A percentile compares a stretch with the other conserved stretches of the same genome.
phyloP scores from a whole-genome alignment of 2,888 invertebrate species.

The Agonopterix arenella region DNA sequence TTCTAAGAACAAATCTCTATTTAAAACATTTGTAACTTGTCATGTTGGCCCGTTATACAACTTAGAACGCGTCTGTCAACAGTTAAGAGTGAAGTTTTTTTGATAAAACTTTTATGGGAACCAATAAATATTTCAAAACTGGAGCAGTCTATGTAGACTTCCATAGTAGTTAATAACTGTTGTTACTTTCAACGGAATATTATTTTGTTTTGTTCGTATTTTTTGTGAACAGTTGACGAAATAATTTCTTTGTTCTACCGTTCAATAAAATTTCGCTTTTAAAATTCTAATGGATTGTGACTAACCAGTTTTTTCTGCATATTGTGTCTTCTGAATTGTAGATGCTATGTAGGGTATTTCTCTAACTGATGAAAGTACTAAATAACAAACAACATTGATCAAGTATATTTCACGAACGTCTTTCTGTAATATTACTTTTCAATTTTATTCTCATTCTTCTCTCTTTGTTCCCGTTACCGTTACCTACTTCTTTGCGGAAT shows the following conservation, averaged over 20 bases:
- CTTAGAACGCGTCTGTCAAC: constrained; percentile 40
- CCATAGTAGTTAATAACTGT: constrained; percentile 69
- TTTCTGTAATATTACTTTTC: no score
- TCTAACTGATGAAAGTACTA: no score
- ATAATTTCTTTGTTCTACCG: constrained; percentile 30
- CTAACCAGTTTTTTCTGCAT: not conserved
- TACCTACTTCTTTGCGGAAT: no score
- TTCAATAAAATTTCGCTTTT: constrained; percentile 61
- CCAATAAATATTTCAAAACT: constrained; percentile 70
- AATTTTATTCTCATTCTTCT: no score
- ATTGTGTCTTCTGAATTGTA: no score
- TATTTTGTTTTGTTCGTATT: constrained; percentile 27
- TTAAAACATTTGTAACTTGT: constrained; percentile 42
- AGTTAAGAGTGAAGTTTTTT: constrained; percentile 50
- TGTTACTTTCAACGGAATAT: constrained; percentile 64
- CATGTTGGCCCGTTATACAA: constrained; percentile 61
- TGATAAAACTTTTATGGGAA: constrained; percentile 47
- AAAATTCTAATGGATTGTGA: constrained; percentile 15
- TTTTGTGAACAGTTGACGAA: constrained; percentile 27
- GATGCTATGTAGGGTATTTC: no score
- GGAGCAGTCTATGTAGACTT: constrained; percentile 67
- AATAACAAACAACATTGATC: no score
- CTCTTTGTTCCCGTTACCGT: no score
- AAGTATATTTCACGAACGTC: no score
- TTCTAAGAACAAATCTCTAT: constrained; percentile 51